Percentiles rank a stretch among this genome's conserved stretches.
These are phyloP conservation scores for Clanis bilineata DNA, from an alignment of 2,888 invertebrate genomes.

Conservation along the genomic window DNA sequence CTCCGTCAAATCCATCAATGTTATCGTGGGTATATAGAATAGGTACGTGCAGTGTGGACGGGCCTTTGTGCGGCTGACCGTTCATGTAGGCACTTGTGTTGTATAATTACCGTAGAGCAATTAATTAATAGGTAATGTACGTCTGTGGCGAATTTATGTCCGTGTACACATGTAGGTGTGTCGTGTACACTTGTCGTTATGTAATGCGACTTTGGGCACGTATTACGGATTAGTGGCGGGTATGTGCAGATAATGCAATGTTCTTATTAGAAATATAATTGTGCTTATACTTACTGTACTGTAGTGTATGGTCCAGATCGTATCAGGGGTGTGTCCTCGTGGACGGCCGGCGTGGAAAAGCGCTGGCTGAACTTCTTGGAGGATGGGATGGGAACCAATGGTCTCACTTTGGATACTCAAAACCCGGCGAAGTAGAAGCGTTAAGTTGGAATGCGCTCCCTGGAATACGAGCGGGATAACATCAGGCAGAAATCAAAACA, in stretches of 20 bases:
- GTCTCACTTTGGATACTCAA: too few species aligned
- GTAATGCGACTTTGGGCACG: not conserved
- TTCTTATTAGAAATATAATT: not conserved
- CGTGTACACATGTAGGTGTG: slow-evolving; percentile 26
- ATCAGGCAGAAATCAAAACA: too few species aligned
- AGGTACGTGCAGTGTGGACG: slow-evolving; percentile 24
- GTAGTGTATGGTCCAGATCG: too few species aligned
- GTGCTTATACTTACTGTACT: too few species aligned
- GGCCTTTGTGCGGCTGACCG: slow-evolving; percentile 63
- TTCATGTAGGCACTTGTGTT: slow-evolving; percentile 63
- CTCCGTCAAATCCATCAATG: slow-evolving; percentile 49
- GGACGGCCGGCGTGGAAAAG: too few species aligned
- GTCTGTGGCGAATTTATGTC: slow-evolving; percentile 53
- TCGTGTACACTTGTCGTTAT: slow-evolving; percentile 22
- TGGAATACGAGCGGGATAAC: too few species aligned
- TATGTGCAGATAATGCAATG: not conserved
- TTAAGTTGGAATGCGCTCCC: too few species aligned
- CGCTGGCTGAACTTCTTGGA: too few species aligned
- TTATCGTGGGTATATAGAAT: slow-evolving; percentile 24
- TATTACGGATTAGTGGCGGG: not conserved
- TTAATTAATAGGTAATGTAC: slow-evolving; percentile 75
- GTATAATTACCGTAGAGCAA: slow-evolving; percentile 73
- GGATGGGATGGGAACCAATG: too few species aligned
- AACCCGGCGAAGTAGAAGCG: too few species aligned
- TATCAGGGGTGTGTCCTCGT: too few species aligned